Base-by-base conservation (phyloP, 1,140 invertebrate species). In the Drosophila repleta region DNA sequence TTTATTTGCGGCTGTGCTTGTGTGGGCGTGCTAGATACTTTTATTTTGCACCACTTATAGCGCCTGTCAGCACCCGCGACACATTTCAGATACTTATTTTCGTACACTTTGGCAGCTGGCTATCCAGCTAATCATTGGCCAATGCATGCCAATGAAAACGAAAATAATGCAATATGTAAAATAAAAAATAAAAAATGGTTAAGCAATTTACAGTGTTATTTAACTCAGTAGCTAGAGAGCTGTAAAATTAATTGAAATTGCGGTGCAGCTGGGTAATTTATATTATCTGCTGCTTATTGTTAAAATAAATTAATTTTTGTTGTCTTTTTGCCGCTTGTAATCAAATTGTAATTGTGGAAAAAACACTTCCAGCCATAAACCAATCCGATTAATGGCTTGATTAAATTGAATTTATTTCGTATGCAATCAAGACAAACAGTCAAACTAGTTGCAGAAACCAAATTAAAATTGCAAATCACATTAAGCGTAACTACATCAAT, bases 201-300 rank as follows among this genome's bases (percentile, higher is more conserved):
- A 8, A 66, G 53, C 55, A 67, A 67, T 60, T 37, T 20, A 53
- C 41, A 52, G 58, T 49, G 20, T 57, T 63, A 41, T 76, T 73
- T 57, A 56, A 35, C 7, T 35, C 32, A 48, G 62, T 62, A 67
- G 48, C 15, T 52, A 17, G 15, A 43, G 37, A 62, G 45, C 65
- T 77, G 83, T 88, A 79, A 73, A 88, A 79, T 83, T 83, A 88
- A 88, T 88, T 88, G 76, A 60, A 88, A 83, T 69, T 88, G 84
- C 52, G 84, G 83, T 83, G 60, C 60, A 65, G 41, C 65, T 67
- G 63, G 68, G 68, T 60, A 76, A 88, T 88, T 88, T 73, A 73
- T 79, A 67, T 74, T 69, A 76, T 83, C 83, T 60, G 73, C 71
- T 60, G 62, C 76, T 78, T 81, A 88, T 81, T 77, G 74, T 79